These are phyloP conservation scores for Labrus mixtus DNA, from an alignment of 2,113 vertebrate species.

Conservation along the genomic window DNA sequence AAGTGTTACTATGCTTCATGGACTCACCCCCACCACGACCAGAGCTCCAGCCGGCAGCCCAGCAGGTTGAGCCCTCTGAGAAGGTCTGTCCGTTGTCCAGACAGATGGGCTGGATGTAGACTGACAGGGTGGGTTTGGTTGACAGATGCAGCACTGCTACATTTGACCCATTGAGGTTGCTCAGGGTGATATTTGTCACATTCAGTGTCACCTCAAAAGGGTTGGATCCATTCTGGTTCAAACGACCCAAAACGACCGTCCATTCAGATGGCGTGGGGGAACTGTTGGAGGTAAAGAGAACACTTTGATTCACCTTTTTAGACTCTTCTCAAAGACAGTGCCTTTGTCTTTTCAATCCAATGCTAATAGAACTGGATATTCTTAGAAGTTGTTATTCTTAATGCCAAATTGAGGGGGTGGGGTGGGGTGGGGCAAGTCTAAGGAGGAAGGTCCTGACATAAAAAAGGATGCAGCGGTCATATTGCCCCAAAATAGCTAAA, in stretches of 20 bases:
- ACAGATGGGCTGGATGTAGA: constrained; percentile 86
- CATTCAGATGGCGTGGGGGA: neutral
- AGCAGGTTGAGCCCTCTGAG: constrained; percentile 74
- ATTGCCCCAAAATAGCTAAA: no score
- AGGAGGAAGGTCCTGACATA: no score
- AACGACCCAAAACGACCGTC: constrained; percentile 58
- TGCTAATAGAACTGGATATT: no score
- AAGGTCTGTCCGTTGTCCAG: constrained; percentile 77
- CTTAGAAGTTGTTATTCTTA: no score
- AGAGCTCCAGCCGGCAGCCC: constrained; percentile 85
- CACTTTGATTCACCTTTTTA: neutral
- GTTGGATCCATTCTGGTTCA: constrained; percentile 43
- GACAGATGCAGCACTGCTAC: constrained; percentile 81
- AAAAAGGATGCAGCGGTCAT: no score
- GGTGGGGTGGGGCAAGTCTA: no score
- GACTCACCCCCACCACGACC: constrained; percentile 59
- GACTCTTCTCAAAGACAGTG: no score
- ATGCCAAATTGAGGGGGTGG: no score
- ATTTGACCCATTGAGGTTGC: constrained; percentile 71
- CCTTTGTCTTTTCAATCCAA: no score
- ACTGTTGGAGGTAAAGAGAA: constrained; percentile 20
- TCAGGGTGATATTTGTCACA: constrained; percentile 49
- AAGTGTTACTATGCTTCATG: neutral
- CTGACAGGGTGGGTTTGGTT: constrained; percentile 56
- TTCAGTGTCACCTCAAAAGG: constrained; percentile 15